Evolutionary conservation across 1,140 invertebrate species (phyloP), one percentile per base, ranked within the genome.

Genomic region (Polyergus mexicanus): DNA sequence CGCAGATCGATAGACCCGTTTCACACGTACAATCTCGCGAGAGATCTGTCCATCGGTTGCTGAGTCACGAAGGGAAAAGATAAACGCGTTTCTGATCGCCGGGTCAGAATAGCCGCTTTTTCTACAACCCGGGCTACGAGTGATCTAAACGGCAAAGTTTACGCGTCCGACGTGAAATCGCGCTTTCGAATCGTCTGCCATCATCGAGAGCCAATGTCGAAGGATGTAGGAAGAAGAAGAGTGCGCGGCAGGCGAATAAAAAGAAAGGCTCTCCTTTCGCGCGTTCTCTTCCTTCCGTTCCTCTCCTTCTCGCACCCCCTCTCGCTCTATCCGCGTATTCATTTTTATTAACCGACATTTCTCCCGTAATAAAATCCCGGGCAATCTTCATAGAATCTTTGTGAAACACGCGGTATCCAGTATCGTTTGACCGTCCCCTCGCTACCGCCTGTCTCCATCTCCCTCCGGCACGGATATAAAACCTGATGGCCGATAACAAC

Each of bases 291-390:
- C 62, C 68, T 10, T 56, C 80, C 41, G 28, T 75, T 22, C 63
- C 80, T 75, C 54, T 66, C 58, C 68, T 13, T 35, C 58, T 25
- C 60, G 51, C 66, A 13, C 41, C 63, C 56, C 68, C 77, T 58
- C 76, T 62, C 81, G 54, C 84, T 68, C 72, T 76, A 87, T 75
- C 85, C 87, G 66, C 89, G 92, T 94, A 94, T 95, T 95, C 94
- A 95, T 95, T 95, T 95, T 95, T 95, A 95, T 95, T 95, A 95
- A 95, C 94, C 94, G 92, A 95, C 94, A 93, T 95, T 95, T 95
- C 94, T 94, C 91, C 92, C 92, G 94, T 94, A 95, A 95, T 95
- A 95, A 95, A 95, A 95, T 94, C 92, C 93, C 90, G 92, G 92
- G 93, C 94, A 95, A 95, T 95, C 94, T 95, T 95, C 94, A 94